phyloP scores from a whole-genome alignment of 64 coral and sea anemone species.

The Catalaphyllia jardinei region DNA sequence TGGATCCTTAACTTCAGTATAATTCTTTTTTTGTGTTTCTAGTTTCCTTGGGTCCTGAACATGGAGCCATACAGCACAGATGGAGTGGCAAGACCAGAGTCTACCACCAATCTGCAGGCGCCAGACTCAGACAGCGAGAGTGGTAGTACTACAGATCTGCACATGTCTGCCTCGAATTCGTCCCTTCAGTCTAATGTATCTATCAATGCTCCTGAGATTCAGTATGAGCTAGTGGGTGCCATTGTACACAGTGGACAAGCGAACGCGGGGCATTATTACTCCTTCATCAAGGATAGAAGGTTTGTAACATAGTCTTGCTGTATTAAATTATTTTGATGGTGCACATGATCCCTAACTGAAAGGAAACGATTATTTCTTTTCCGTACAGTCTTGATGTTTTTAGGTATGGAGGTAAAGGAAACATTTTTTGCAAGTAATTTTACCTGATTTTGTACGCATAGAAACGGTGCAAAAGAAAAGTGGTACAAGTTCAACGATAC shows the following conservation, averaged over 20 bases:
- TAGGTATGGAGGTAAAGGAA: too few relatives aligned
- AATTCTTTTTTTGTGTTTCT: too few relatives aligned
- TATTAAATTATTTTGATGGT: too few relatives aligned
- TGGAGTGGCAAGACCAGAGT: conserved; percentile 76
- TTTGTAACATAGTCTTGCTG: background rate
- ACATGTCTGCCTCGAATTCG: conserved; percentile 55
- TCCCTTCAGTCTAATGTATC: conserved; percentile 66
- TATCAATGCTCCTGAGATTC: conserved; percentile 56
- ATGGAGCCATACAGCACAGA: conserved; percentile 93
- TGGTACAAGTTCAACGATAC: conserved; percentile 92
- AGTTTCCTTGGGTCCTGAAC: conserved; percentile 68
- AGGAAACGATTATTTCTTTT: too few relatives aligned
- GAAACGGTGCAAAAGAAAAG: conserved; percentile 36
- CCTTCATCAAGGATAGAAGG: conserved; percentile 90
- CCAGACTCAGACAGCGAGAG: conserved; percentile 66
- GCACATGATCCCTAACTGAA: too few relatives aligned
- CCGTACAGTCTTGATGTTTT: too few relatives aligned
- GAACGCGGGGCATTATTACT: conserved; percentile 92
- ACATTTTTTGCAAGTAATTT: too few relatives aligned
- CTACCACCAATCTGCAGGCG: conserved; percentile 11
- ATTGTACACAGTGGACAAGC: conserved; percentile 93
- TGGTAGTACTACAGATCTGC: conserved; percentile 71
- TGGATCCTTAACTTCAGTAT: too few relatives aligned
- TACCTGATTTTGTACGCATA: background rate
- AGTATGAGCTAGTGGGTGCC: conserved; percentile 80